These are phyloP conservation scores for Chrysolina haemoptera DNA, from an alignment of 2,888 invertebrate species.

Conservation along the genomic window DNA sequence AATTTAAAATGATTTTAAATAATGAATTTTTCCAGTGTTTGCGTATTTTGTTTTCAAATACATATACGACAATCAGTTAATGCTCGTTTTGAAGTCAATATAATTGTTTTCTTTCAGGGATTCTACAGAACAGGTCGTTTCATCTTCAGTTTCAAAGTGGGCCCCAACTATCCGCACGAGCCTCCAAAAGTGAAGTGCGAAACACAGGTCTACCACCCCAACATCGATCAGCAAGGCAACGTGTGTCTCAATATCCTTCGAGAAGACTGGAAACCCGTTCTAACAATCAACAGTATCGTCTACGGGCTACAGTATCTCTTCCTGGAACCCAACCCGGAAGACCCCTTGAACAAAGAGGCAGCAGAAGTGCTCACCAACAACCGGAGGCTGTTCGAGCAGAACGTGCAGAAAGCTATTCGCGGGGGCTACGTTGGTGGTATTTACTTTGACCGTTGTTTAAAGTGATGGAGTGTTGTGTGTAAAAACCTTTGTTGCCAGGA, in stretches of 20 bases:
- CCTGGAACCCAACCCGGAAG: slow-evolving; percentile 98
- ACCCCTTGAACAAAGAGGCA: slow-evolving; percentile 98
- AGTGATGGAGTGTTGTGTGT: slow-evolving; percentile 74
- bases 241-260: slow-evolving; percentile 97
- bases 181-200: slow-evolving; percentile 99
- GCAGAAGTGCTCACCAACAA: slow-evolving; percentile 97
- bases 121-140: slow-evolving; percentile 96
- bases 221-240: slow-evolving; percentile 98
- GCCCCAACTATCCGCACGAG: slow-evolving; percentile 98
- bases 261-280: slow-evolving; percentile 99
- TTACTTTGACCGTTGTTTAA: slow-evolving; percentile 96
- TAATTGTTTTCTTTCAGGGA: slow-evolving; percentile 73
- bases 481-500: slow-evolving; percentile 14
- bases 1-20: too few relatives aligned
- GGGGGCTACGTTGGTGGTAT: slow-evolving; percentile 95
- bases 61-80: too few relatives aligned
- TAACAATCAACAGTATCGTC: slow-evolving; percentile 97
- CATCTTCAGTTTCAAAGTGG: slow-evolving; percentile 97
- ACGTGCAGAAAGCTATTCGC: slow-evolving; percentile 96
- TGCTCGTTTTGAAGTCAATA: background rate
- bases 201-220: slow-evolving; percentile 97
- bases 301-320: slow-evolving; percentile 98
- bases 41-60: too few relatives aligned
- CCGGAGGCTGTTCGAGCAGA: slow-evolving; percentile 94
- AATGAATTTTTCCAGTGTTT: too few relatives aligned